A percentile compares a stretch with the other conserved stretches of the same genome.
phyloP scores from a whole-genome alignment of 2,797 vertebrate genomes.

The Lepus townsendii region DNA sequence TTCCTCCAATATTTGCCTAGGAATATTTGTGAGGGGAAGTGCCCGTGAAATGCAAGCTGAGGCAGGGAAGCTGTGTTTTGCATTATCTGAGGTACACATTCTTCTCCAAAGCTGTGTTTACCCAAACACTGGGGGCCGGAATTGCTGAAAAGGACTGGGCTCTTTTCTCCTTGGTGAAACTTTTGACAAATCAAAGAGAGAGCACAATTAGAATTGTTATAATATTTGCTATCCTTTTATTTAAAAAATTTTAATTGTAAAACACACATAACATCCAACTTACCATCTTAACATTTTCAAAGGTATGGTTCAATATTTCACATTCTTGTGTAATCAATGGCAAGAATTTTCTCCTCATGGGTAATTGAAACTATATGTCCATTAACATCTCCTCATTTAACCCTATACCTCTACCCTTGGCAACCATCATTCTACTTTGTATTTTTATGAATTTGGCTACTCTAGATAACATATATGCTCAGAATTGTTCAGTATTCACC shows the following conservation, averaged over 20 bases:
- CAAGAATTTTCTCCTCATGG: background rate
- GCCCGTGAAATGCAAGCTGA: background rate
- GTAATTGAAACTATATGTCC: background rate
- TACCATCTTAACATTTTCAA: conserved; percentile 36
- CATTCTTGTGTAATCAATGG: background rate
- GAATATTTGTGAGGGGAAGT: conserved; percentile 59
- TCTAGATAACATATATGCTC: background rate
- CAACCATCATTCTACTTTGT: background rate
- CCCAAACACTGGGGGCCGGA: background rate
- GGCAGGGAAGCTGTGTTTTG: background rate
- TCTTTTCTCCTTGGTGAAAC: background rate
- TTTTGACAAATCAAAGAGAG: background rate
- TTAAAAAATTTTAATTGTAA: conserved; percentile 20
- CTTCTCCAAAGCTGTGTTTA: conserved; percentile 13
- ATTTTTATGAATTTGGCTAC: background rate
- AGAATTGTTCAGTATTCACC: background rate
- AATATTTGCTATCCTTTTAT: background rate
- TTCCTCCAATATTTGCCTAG: conserved; percentile 35
- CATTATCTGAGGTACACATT: background rate
- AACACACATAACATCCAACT: background rate
- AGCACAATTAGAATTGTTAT: background rate
- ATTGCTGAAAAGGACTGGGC: background rate
- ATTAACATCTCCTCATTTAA: background rate
- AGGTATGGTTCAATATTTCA: background rate
- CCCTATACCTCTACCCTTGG: background rate